phyloP scores from a whole-genome alignment of 2,113 vertebrate genomes.

The Electrona antarctica region DNA sequence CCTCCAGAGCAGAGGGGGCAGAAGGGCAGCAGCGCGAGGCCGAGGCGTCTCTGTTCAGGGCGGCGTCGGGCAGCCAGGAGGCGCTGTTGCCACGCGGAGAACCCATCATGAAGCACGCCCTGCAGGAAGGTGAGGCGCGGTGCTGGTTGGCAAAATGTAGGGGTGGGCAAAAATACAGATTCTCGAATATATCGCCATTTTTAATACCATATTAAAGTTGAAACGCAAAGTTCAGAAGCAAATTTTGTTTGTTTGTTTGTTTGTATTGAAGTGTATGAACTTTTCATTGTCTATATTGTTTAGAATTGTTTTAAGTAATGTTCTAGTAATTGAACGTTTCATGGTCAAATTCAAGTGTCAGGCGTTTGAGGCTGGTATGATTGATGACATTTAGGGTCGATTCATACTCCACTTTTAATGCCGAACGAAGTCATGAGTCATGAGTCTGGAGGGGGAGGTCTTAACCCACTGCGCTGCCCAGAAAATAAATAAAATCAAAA shows the following conservation, averaged over 20 bases:
- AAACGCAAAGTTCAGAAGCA: not conserved
- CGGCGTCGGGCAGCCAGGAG: slow-evolving; percentile 80
- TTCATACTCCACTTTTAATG: no score
- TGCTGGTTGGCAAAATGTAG: no score
- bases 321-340: no score
- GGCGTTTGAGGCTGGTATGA: no score
- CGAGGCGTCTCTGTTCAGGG: slow-evolving; percentile 84
- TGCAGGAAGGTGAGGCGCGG: slow-evolving; percentile 85
- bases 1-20: no score
- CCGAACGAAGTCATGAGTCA: no score
- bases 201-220: not conserved
- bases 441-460: no score
- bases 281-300: not conserved
- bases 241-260: no score
- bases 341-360: no score
- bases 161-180: not conserved
- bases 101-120: slow-evolving; percentile 87
- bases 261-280: not conserved
- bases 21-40: slow-evolving; percentile 2
- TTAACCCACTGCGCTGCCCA: no score
- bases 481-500: no score
- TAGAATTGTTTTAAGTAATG: slow-evolving; percentile 3
- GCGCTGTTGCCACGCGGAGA: slow-evolving; percentile 82
- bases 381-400: no score
- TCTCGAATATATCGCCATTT: not conserved